Evolutionary conservation across 2,797 vertebrate species (phyloP).

Genomic region (Aldrovandia affinis): DNA sequence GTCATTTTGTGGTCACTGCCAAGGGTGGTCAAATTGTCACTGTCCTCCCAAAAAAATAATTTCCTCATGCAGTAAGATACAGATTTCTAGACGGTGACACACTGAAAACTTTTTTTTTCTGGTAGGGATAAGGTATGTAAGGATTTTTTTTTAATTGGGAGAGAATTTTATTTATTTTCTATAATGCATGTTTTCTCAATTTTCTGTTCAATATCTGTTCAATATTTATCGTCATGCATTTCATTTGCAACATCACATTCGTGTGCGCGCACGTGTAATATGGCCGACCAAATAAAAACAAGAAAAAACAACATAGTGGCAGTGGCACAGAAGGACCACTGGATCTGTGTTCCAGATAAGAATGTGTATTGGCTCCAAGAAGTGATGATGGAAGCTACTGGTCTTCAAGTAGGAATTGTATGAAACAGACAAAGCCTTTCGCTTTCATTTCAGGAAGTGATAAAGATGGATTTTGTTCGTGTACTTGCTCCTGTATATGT

Average conservation of each 20-base stretch:
- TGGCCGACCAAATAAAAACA: conserved; percentile 6
- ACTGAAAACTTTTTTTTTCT: not conserved
- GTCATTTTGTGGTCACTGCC: not conserved
- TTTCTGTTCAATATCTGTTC: conserved; percentile 6
- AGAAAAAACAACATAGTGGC: conserved; percentile 48
- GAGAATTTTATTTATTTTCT: conserved; percentile 29
- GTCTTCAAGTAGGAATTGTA: conserved; percentile 28
- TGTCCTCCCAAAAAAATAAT: no score
- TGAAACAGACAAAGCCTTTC: conserved; percentile 13
- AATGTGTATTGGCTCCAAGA: conserved; percentile 67
- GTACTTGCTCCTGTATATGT: not conserved
- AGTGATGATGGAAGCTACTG: conserved; percentile 57
- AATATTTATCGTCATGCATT: conserved; percentile 1
- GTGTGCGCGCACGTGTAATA: conserved; percentile 16
- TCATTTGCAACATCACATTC: conserved; percentile 47
- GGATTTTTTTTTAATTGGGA: conserved; percentile 35
- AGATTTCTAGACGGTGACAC: not conserved
- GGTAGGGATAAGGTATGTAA: not conserved
- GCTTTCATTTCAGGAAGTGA: conserved; percentile 16
- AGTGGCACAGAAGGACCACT: conserved; percentile 61
- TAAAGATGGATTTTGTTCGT: not conserved
- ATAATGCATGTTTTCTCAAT: conserved; percentile 31
- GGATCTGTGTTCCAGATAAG: conserved; percentile 70
- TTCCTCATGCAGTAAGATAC: not conserved
- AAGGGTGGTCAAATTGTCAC: not conserved